phyloP scores from a whole-genome alignment of 2,113 vertebrate species.

The Cromileptes altivelis region DNA sequence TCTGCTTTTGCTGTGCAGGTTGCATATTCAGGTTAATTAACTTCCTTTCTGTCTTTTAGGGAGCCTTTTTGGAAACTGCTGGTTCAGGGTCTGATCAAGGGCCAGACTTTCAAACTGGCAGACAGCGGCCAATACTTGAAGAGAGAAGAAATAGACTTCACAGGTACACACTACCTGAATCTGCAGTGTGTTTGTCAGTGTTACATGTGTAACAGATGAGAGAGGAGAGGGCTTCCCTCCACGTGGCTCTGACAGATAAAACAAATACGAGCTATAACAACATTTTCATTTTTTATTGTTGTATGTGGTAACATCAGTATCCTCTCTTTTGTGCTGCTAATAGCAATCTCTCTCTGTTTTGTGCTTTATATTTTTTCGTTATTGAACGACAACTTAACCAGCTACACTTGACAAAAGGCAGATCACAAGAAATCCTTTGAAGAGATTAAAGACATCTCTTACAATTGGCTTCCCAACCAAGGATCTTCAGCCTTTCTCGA shows the following conservation, averaged over 20 bases:
- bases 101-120: constrained; percentile 90
- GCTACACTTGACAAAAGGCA: constrained; percentile 13
- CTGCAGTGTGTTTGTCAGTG: constrained; percentile 17
- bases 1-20: neutral
- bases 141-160: constrained; percentile 91
- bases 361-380: neutral
- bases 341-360: neutral
- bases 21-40: neutral
- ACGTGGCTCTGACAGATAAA: constrained; percentile 17
- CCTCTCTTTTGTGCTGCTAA: neutral
- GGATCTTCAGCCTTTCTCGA: constrained; percentile 42
- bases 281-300: neutral
- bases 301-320: neutral
- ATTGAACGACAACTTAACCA: constrained; percentile 21
- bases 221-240: neutral
- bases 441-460: constrained; percentile 11
- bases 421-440: constrained; percentile 15
- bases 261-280: neutral
- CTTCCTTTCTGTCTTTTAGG: constrained; percentile 74
- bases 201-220: constrained; percentile 28
- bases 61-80: constrained; percentile 96
- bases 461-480: constrained; percentile 21
- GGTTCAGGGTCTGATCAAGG: constrained; percentile 97
- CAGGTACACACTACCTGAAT: constrained; percentile 82
- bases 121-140: constrained; percentile 90